Base-by-base conservation (phyloP, 2,113 vertebrate species). In the Setophaga coronata region DNA sequence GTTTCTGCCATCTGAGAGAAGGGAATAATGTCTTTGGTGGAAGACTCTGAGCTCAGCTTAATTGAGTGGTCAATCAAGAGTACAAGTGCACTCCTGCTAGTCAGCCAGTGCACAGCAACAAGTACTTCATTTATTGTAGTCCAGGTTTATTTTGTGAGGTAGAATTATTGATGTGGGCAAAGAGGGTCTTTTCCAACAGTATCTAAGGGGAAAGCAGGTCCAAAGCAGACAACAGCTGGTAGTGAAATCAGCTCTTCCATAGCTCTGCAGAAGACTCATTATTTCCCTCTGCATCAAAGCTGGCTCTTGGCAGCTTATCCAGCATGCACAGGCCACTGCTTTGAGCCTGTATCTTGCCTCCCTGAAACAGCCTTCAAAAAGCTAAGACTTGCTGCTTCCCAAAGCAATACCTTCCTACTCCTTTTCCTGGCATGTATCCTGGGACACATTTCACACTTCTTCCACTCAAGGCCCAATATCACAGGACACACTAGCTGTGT, bases 311-410 rank as follows among this genome's bases (percentile, higher is more conserved):
- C 45, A 81, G 26, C 42, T 65, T 69, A 38, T 69, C 69, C 60
- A 70, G 51, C 33, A 24, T 33, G 15, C 45, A 16, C 0, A 0
- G 50, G 67, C 40, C 1, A 0, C 36, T 58, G 21, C 5, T 76
- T 65, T 81, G 6, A 82, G 21, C 40, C 50, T 4, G 0, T 18
- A 6, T 51, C 45, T 83, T 6, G 0, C 31, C 18, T 89, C 10
- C 28, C 36, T 78, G 20, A 66, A 62, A 48, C 3, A 6, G 25
- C 45, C 57, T n/a, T 82, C 26, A 58, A 42, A 76, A 54, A 82
- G 4, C 40, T 57, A 12, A 64, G 71, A n/a, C 48, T 86, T 50
- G 36, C 21, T 5, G 3, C 40, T 24, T 83, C 31, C 51, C 36
- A 36, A 38, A 88, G 34, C 47, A 47, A 4, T 40, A 47, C 42